phyloP scores from a whole-genome alignment of 2,888 invertebrate species.

The Zaprionus bogoriensis region DNA sequence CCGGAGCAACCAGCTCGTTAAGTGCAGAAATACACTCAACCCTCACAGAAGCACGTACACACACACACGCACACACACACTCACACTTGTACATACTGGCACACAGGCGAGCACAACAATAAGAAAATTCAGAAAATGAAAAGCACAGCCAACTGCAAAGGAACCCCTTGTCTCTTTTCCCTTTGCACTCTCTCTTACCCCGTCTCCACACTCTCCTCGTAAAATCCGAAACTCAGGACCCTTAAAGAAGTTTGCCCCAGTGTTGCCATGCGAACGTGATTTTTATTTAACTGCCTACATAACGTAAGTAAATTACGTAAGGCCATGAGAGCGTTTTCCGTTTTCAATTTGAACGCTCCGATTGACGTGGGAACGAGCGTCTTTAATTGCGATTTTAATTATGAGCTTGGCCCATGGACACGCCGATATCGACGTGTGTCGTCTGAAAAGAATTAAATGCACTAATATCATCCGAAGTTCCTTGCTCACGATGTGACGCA shows the following conservation, averaged over 20 bases:
- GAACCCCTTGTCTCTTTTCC: constrained; percentile 5
- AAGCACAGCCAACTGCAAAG: constrained; percentile 44
- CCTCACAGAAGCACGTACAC: too few species aligned
- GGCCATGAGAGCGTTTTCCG: constrained; percentile 27
- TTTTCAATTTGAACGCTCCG: constrained; percentile 22
- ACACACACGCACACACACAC: constrained; percentile 5
- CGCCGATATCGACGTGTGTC: background rate
- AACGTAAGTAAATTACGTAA: constrained; percentile 59
- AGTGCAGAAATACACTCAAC: constrained; percentile 51
- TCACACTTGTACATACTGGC: constrained; percentile 7
- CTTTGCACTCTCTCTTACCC: background rate
- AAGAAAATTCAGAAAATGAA: constrained; percentile 41
- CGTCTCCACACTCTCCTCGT: background rate
- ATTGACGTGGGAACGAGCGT: constrained; percentile 25
- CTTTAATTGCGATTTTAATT: constrained; percentile 16
- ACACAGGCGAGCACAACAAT: constrained; percentile 40
- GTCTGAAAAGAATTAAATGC: background rate
- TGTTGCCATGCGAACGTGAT: constrained; percentile 60
- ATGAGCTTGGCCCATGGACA: background rate
- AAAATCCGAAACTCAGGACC: constrained; percentile 6
- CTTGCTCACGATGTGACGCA: too few species aligned
- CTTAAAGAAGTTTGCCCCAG: constrained; percentile 49
- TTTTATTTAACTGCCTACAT: constrained; percentile 53
- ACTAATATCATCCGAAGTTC: background rate
- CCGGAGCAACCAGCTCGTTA: constrained; percentile 58